Percentiles rank a stretch among this genome's conserved stretches.
These are phyloP conservation scores for Carassius carassius DNA, from an alignment of 2,113 vertebrate species.

Conservation along the genomic window DNA sequence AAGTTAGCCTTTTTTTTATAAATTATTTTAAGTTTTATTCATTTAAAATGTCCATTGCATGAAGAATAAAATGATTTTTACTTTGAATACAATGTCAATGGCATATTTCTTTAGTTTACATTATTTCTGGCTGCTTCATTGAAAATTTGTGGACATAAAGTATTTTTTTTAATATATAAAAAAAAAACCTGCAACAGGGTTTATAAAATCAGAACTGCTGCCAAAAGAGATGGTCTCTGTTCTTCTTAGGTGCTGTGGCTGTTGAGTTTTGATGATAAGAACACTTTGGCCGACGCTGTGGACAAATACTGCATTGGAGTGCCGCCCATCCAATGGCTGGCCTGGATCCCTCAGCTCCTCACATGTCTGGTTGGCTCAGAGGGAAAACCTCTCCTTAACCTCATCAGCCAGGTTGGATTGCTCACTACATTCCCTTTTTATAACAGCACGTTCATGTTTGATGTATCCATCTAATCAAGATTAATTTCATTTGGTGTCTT, in stretches of 20 bases:
- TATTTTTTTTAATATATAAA: too few relatives aligned
- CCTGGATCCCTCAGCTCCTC: conserved; percentile 96
- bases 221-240: neutral
- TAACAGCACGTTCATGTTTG: neutral
- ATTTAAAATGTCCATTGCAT: neutral
- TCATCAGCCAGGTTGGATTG: conserved; percentile 89
- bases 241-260: conserved; percentile 90
- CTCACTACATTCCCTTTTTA: conserved; percentile 21
- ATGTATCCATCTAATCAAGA: conserved; percentile 44
- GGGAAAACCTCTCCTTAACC: conserved; percentile 93
- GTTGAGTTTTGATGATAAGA: conserved; percentile 97
- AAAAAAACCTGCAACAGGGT: too few relatives aligned
- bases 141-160: neutral
- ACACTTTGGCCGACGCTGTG: conserved; percentile 91
- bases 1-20: neutral
- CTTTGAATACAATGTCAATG: neutral
- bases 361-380: conserved; percentile 96
- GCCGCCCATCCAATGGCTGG: conserved; percentile 95
- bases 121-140: neutral
- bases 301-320: conserved; percentile 97
- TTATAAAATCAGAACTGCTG: neutral
- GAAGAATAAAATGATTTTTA: neutral
- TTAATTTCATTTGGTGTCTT: conserved; percentile 19
- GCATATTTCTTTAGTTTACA: neutral
- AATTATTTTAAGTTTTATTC: neutral